Conservation (phyloP, 2,797 vertebrate genomes). For the Sus cebifrons region DNA sequence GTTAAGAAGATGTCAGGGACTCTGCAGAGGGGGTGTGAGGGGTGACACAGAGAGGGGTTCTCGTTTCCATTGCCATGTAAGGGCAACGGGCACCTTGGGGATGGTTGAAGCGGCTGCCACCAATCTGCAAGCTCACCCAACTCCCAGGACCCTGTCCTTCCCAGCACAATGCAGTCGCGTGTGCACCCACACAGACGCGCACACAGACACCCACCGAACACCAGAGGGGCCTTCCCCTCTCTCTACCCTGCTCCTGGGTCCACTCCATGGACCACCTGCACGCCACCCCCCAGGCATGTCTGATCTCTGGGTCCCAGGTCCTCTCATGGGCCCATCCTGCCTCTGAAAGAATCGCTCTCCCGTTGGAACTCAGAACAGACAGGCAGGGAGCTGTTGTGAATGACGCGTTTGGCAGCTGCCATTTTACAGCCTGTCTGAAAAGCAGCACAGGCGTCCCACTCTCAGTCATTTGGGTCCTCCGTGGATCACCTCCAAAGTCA, state of each 20-base stretch:
- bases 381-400: not conserved
- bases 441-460: not conserved
- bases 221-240: not conserved
- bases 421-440: not conserved
- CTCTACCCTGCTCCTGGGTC: not conserved
- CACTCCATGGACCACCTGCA: fast-evolving
- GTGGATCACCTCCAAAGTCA: not conserved
- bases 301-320: not conserved
- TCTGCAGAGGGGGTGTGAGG: fast-evolving
- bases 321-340: not conserved
- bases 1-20: not conserved
- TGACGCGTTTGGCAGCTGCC: not conserved
- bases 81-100: not conserved
- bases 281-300: not conserved
- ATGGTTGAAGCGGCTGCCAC: not conserved
- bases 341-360: not conserved
- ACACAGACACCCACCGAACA: no score
- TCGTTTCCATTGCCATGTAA: not conserved
- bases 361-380: not conserved
- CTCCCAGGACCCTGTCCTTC: not conserved
- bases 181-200: no score
- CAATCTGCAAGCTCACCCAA: not conserved
- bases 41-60: not conserved
- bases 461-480: no score
- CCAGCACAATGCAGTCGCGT: no score